Evolutionary conservation across 2,888 invertebrate genomes (phyloP).

Genomic region (Eristalinus sepulchralis): DNA sequence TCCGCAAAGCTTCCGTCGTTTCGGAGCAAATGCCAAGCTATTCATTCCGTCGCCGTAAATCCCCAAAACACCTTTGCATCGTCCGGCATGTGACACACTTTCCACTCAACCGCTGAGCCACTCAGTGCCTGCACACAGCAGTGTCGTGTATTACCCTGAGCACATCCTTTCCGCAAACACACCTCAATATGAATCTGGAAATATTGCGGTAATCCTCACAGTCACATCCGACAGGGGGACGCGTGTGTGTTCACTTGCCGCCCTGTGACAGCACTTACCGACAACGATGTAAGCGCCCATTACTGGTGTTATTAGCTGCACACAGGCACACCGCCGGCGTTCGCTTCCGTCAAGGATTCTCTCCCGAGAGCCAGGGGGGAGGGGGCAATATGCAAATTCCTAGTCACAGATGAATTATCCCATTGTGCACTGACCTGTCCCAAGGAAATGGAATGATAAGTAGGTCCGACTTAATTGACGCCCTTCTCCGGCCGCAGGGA

Average conservation of each 20-base stretch:
- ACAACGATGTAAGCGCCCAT: neutral
- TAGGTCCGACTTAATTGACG: conserved; percentile 10
- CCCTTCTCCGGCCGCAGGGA: neutral
- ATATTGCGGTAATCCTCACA: neutral
- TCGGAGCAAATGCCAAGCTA: neutral
- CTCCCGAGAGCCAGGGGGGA: neutral
- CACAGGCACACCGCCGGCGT: neutral
- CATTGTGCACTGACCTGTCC: conserved; percentile 2
- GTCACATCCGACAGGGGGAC: neutral
- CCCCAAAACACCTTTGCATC: neutral
- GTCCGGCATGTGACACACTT: neutral
- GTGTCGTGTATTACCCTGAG: neutral
- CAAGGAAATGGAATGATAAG: conserved; percentile 9
- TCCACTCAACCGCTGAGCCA: neutral
- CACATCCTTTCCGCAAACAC: neutral
- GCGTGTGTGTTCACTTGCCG: neutral
- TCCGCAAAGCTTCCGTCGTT: neutral
- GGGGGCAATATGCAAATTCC: conserved; percentile 1
- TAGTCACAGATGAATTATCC: conserved; percentile 16
- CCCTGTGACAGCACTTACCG: neutral
- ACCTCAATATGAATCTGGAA: neutral
- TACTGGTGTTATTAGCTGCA: neutral
- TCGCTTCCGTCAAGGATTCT: neutral
- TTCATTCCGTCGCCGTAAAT: neutral
- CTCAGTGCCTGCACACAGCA: neutral